These are phyloP conservation scores for Phocides pigmalion DNA, from an alignment of 1,140 invertebrate genomes.

Conservation along the genomic window DNA sequence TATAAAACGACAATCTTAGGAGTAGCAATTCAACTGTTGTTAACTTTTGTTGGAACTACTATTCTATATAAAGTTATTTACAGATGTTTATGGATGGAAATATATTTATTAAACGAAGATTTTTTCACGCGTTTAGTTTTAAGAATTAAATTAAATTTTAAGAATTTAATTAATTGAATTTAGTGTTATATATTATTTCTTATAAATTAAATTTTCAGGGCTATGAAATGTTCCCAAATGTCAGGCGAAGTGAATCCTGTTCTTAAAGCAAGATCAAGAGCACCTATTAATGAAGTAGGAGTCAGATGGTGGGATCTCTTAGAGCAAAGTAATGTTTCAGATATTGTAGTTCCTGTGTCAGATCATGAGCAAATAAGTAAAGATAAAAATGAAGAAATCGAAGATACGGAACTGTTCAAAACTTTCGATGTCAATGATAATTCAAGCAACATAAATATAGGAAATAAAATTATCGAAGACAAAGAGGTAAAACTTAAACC, in stretches of 20 bases:
- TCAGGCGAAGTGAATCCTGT: constrained; percentile 42
- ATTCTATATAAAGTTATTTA: too few species aligned
- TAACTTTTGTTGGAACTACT: too few species aligned
- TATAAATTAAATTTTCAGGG: not conserved
- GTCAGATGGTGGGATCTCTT: constrained; percentile 56
- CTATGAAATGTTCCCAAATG: constrained; percentile 41
- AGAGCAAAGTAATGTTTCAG: constrained; percentile 40
- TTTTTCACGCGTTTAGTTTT: too few species aligned
- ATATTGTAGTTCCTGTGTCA: not conserved
- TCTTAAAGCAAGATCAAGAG: constrained; percentile 61
- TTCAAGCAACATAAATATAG: constrained; percentile 30
- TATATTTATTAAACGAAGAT: too few species aligned
- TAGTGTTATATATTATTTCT: not conserved
- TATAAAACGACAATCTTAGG: too few species aligned
- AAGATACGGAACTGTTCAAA: constrained; percentile 35
- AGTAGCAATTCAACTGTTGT: too few species aligned
- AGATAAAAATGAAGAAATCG: constrained; percentile 37
- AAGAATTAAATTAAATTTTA: too few species aligned
- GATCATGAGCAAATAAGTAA: not conserved
- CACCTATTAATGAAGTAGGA: constrained; percentile 56
- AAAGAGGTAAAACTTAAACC: constrained; percentile 33
- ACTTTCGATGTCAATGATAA: constrained; percentile 23
- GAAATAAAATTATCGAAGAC: constrained; percentile 39
- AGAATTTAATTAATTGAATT: too few species aligned
- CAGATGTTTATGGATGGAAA: too few species aligned